Conservation (phyloP, 2,113 vertebrate genomes). For the Lucifuga dentata region DNA sequence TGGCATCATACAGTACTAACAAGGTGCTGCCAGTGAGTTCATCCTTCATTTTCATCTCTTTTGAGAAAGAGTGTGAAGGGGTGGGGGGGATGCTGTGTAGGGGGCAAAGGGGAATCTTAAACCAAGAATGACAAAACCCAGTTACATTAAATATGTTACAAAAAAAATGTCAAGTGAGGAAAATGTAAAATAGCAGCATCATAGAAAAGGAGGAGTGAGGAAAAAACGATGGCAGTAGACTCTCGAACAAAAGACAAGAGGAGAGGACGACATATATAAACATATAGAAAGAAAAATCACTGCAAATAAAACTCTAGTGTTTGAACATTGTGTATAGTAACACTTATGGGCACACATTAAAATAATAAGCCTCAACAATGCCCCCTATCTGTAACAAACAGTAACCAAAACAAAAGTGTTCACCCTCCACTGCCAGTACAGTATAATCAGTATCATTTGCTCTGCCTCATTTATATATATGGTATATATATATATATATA, state of each 20-base stretch:
- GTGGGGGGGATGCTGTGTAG: too few relatives aligned
- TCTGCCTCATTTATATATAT: not conserved
- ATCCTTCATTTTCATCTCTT: slow-evolving; percentile 41
- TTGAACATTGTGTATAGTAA: not conserved
- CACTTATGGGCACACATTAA: not conserved
- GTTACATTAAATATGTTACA: not conserved
- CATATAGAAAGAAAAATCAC: slow-evolving; percentile 17
- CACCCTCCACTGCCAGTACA: not conserved
- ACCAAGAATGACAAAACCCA: not conserved
- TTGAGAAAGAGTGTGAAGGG: not conserved
- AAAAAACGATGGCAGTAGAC: not conserved
- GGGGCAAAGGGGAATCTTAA: not conserved
- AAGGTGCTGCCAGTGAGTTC: slow-evolving; percentile 22
- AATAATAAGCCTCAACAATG: slow-evolving; percentile 12
- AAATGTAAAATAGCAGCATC: slow-evolving; percentile 42
- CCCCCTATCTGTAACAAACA: slow-evolving; percentile 38
- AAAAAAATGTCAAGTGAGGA: not conserved
- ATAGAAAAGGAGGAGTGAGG: not conserved
- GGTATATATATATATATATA: too few relatives aligned
- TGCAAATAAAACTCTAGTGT: slow-evolving; percentile 24
- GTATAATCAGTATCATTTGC: not conserved
- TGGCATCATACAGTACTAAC: slow-evolving; percentile 38
- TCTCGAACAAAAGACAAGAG: slow-evolving; percentile 18
- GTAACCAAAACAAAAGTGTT: not conserved
- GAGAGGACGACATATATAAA: not conserved